Evolutionary conservation across 2,888 invertebrate species (phyloP), one percentile per base, ranked within the genome.

Genomic region (Calliphora vomitoria): DNA sequence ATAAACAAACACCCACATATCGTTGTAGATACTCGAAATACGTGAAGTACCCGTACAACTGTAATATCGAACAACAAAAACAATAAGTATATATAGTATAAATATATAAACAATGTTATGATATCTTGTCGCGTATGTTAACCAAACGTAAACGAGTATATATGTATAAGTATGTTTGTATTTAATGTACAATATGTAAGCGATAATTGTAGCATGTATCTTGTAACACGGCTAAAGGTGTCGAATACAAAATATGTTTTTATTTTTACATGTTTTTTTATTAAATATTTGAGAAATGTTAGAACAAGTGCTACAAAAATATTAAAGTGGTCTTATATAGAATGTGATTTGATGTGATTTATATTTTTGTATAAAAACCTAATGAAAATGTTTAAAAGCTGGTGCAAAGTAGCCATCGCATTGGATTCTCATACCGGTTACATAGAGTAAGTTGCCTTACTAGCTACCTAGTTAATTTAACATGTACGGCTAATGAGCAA

Each of bases 161-260:
- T n/a, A 35, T 8, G 15, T 8, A 1, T n/a, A n/a, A 15, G 11
- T 58, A 15, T 31, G 18, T 44, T 11, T 18, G 4, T 41, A 11
- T 18, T 41, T 18, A 18, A 20, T 13, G 44, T 66, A 11, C 4
- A 41, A 41, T 41, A 66, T 66, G 41, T 41, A 20, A 13, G 20
- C 18, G 41, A 20, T 13, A 66, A 41, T 41, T 66, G 13, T 1
- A 44, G 41, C 66, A 66, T 66, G 66, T 66, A 41, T 20, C 20
- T 13, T 66, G 18, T 20, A 38, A 38, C 18, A 11, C 5, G 41
- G 1, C 41, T 66, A 41, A 66, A 66, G 41, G 66, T 66, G 41
- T 41, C 66, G 66, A 66, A 41, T 41, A 41, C 4, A 41, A 66
- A 66, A 66, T 69, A 50, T 13, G 35, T 69, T 69, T 53, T 69